phyloP scores from a whole-genome alignment of 2,113 vertebrate genomes.

The Hippocampus mohnikei region DNA sequence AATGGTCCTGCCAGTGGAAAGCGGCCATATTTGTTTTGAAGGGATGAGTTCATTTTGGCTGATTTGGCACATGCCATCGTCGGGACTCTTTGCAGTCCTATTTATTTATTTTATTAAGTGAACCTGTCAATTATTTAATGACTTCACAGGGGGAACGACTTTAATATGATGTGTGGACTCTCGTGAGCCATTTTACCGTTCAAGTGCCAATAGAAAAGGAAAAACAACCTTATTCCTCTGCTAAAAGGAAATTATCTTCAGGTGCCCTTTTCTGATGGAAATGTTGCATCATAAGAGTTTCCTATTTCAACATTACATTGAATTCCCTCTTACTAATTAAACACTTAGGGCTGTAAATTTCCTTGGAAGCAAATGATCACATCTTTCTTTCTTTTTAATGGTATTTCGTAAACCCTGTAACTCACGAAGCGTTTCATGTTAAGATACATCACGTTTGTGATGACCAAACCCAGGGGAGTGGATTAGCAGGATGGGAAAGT shows the following conservation, averaged over 20 bases:
- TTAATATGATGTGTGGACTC: constrained; percentile 11
- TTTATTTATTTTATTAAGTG: background rate
- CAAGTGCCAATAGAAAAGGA: constrained; percentile 11
- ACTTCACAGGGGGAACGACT: constrained; percentile 12
- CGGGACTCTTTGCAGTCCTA: background rate
- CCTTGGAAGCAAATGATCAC: background rate
- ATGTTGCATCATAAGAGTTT: background rate
- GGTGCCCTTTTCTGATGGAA: background rate
- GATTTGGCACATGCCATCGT: background rate
- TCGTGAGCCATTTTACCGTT: constrained; percentile 8
- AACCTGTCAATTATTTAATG: constrained; percentile 11
- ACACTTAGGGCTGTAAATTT: background rate
- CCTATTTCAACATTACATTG: background rate
- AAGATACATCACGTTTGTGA: constrained; percentile 66
- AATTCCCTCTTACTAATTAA: background rate
- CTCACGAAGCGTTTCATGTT: constrained; percentile 74
- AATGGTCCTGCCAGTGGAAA: background rate
- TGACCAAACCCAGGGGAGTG: constrained; percentile 50
- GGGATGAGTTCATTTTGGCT: background rate
- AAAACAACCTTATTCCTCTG: background rate
- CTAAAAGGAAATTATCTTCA: constrained; percentile 7
- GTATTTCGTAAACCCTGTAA: constrained; percentile 7
- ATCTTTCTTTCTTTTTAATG: background rate
- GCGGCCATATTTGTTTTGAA: background rate
- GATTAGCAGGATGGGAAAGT: constrained; percentile 42